A percentile compares a stretch with the other conserved stretches of the same genome.
phyloP scores from a whole-genome alignment of 1,140 invertebrate genomes.

The Bombus superbus region DNA sequence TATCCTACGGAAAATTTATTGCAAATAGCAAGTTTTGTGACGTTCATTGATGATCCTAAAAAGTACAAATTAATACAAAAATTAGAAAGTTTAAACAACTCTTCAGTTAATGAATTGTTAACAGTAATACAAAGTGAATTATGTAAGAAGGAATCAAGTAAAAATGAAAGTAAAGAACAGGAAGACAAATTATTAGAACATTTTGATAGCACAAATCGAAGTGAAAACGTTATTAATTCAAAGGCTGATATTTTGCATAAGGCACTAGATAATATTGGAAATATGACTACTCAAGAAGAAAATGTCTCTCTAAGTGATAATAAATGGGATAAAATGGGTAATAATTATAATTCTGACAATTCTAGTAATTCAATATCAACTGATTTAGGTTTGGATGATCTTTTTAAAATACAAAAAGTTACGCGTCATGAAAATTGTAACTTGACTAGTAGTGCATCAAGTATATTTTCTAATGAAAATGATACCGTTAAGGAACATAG shows the following conservation, averaged over 20 bases:
- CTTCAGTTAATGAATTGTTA: constrained; percentile 40
- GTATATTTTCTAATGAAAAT: constrained; percentile 1
- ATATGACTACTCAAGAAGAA: background rate
- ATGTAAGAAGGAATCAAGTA: constrained; percentile 38
- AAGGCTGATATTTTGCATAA: background rate
- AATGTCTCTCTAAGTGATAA: background rate
- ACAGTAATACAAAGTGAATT: constrained; percentile 34
- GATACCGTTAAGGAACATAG: background rate
- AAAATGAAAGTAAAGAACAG: constrained; percentile 35
- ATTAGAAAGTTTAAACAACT: constrained; percentile 27
- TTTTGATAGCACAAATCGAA: background rate
- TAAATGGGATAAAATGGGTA: background rate
- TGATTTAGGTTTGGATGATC: background rate
- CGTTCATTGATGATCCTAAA: constrained; percentile 45
- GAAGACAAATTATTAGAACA: background rate
- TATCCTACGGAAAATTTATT: constrained; percentile 51
- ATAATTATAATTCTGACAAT: background rate
- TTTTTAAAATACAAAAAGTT: constrained; percentile 4
- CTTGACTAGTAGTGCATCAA: background rate
- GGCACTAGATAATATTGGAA: background rate
- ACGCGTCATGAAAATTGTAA: background rate
- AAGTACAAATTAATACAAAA: constrained; percentile 36
- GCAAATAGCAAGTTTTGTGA: constrained; percentile 44
- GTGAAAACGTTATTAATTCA: background rate
- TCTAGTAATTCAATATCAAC: constrained; percentile 1